Conservation (phyloP, 1,140 invertebrate genomes). For the Daktulosphaira vitifoliae region DNA sequence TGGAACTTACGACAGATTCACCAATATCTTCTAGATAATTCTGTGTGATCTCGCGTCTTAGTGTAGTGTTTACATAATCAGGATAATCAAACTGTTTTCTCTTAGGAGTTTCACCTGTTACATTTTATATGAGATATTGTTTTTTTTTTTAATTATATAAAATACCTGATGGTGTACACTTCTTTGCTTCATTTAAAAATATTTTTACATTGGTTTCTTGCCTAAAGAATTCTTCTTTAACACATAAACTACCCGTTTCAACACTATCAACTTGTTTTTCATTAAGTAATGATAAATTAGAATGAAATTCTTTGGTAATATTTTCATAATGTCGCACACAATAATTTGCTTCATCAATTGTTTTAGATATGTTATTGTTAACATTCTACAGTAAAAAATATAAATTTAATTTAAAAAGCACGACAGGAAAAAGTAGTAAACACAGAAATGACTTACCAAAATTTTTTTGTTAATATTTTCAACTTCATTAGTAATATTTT, state of each 20-base stretch:
- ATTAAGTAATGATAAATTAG: slow-evolving; percentile 2
- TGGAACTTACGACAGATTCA: slow-evolving; percentile 8
- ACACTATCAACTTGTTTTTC: slow-evolving; percentile 19
- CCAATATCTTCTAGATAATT: not conserved
- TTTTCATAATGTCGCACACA: not conserved
- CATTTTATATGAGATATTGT: not conserved
- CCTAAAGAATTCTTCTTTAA: slow-evolving; percentile 28
- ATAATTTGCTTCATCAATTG: not conserved
- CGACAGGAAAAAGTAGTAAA: not conserved
- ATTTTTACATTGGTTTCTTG: slow-evolving; percentile 22
- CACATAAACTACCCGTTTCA: slow-evolving; percentile 15
- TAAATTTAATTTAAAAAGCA: no score
- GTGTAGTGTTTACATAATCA: slow-evolving; percentile 12
- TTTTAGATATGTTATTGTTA: not conserved
- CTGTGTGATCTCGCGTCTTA: slow-evolving; percentile 19
- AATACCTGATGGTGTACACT: slow-evolving; percentile 14
- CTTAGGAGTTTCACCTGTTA: slow-evolving; percentile 14
- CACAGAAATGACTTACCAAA: not conserved
- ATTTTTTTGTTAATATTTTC: not conserved
- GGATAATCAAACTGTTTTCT: slow-evolving; percentile 19
- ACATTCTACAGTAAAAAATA: not conserved
- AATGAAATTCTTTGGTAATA: slow-evolving; percentile 14
- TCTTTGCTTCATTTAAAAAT: slow-evolving; percentile 16
- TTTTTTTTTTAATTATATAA: not conserved
- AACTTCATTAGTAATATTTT: not conserved